Evolutionary conservation across 2,888 invertebrate genomes (phyloP).

Genomic region (Sepioteuthis lessoniana): DNA sequence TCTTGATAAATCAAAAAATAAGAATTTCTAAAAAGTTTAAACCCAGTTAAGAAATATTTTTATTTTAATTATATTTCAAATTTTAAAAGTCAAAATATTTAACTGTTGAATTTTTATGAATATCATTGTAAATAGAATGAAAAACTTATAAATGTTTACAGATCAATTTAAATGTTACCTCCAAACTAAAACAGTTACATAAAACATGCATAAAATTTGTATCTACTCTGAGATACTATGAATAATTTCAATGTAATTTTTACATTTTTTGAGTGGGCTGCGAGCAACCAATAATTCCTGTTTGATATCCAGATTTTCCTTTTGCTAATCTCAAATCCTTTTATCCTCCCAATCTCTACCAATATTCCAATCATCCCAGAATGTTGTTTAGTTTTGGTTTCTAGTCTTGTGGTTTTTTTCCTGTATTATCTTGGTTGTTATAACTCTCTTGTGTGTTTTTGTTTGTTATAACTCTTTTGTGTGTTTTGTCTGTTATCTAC

Average conservation of each 20-base stretch:
- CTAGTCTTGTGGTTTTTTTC: background rate
- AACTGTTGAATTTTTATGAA: background rate
- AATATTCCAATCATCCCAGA: background rate
- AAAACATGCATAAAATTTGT: background rate
- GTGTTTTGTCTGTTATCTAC: background rate
- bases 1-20: background rate
- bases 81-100: background rate
- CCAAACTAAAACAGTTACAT: background rate
- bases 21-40: background rate
- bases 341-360: background rate
- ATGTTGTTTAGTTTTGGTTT: background rate
- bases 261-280: background rate
- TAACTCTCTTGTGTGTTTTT: slow-evolving; percentile 24
- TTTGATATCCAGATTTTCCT: background rate
- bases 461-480: too few relatives aligned
- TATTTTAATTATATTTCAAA: background rate
- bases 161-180: background rate
- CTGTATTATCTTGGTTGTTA: background rate
- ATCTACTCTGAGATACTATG: background rate
- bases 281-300: slow-evolving; percentile 33
- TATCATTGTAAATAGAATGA: background rate
- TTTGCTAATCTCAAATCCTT: background rate
- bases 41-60: background rate
- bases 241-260: background rate
- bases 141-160: background rate